phyloP scores from a whole-genome alignment of 2,888 invertebrate genomes.

The Drosophila gaucha region DNA sequence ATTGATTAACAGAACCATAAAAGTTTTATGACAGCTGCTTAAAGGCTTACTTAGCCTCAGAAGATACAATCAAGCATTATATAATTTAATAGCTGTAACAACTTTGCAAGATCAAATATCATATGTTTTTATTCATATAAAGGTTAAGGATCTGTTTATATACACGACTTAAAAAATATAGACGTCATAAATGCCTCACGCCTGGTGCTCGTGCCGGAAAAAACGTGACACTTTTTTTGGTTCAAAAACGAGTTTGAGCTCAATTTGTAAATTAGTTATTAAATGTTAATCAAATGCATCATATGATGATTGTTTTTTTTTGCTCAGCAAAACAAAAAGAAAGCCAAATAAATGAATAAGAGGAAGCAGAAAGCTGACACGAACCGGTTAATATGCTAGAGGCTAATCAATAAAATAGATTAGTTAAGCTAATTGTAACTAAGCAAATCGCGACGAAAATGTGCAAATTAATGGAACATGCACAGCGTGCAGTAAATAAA shows the following conservation, averaged over 20 bases:
- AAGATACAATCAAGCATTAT: too few species aligned
- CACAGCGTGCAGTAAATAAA: slow-evolving; percentile 37
- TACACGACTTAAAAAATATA: background rate
- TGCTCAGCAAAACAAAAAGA: slow-evolving; percentile 19
- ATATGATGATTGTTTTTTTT: slow-evolving; percentile 51
- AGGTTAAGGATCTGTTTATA: background rate
- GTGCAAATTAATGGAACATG: slow-evolving; percentile 60
- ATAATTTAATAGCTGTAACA: too few species aligned
- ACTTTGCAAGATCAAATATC: background rate
- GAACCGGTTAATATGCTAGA: slow-evolving; percentile 37
- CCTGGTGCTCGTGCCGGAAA: slow-evolving; percentile 19
- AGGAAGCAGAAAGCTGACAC: background rate
- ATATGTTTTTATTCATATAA: too few species aligned
- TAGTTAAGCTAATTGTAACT: slow-evolving; percentile 39
- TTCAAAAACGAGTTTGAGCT: slow-evolving; percentile 30
- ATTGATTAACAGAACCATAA: background rate
- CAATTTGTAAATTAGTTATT: slow-evolving; percentile 44
- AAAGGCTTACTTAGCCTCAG: background rate
- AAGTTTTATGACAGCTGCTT: background rate
- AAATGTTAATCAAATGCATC: slow-evolving; percentile 60
- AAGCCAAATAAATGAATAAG: slow-evolving; percentile 17
- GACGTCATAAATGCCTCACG: background rate
- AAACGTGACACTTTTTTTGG: slow-evolving; percentile 49
- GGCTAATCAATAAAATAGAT: slow-evolving; percentile 47
- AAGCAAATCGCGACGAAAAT: slow-evolving; percentile 28